Percentiles rank a stretch among this genome's conserved stretches.
phyloP scores from a whole-genome alignment of 2,888 invertebrate genomes.

The Rotaria macrura region DNA sequence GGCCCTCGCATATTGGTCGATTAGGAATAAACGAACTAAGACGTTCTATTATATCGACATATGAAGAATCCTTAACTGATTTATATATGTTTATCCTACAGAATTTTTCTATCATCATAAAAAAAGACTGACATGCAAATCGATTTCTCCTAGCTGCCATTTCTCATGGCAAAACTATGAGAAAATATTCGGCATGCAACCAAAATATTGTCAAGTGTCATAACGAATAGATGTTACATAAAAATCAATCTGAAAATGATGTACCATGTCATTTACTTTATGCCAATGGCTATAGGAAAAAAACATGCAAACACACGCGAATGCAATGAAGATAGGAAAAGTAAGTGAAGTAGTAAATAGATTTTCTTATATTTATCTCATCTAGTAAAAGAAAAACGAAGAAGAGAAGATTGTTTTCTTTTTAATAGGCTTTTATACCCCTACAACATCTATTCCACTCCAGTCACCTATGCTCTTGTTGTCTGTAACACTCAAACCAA shows the following conservation, averaged over 20 bases:
- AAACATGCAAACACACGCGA: background rate
- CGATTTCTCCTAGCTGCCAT: background rate
- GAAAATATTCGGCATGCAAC: background rate
- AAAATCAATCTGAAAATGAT: background rate
- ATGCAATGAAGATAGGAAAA: background rate
- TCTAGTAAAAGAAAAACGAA: background rate
- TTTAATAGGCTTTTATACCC: background rate
- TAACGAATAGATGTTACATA: background rate
- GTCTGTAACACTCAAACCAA: background rate
- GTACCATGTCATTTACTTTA: background rate
- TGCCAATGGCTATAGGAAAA: background rate
- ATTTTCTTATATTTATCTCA: background rate
- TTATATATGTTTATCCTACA: background rate
- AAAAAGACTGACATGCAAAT: background rate
- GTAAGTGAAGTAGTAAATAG: background rate
- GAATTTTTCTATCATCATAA: background rate
- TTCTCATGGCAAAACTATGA: background rate
- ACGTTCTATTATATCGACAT: background rate
- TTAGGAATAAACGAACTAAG: background rate
- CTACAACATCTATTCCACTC: background rate
- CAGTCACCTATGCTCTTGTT: background rate
- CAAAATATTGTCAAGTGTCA: background rate
- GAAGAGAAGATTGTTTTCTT: background rate
- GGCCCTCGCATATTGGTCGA: background rate
- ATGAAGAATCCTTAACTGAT: background rate